Percentiles rank a stretch among this genome's conserved stretches.
Conservation (phyloP, 30 jellyfish, hydroid and myxozoan genomes). For the Aurelia aurita region DNA sequence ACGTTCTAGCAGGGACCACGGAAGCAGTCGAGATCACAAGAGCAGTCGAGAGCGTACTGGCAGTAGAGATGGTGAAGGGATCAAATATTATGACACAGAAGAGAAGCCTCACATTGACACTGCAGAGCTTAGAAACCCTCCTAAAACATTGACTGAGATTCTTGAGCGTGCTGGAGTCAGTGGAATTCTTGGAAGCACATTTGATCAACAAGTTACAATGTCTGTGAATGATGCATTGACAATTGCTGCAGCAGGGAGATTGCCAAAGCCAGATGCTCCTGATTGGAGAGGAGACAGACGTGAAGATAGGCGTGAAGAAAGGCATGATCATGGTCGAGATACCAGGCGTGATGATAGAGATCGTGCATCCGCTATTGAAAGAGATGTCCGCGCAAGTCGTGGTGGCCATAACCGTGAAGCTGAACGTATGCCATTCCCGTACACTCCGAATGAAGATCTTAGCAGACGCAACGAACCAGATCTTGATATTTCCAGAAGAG, state of each 20-base stretch:
- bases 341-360: conserved; percentile 50
- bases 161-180: conserved; percentile 97
- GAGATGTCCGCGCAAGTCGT: conserved; percentile 48
- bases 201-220: conserved; percentile 57
- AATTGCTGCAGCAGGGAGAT: conserved; percentile 55
- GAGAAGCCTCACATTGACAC: conserved; percentile 61
- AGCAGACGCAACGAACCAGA: conserved; percentile 50
- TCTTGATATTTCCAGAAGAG: conserved; percentile 57
- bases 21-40: too few relatives aligned
- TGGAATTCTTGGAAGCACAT: conserved; percentile 92
- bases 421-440: conserved; percentile 15
- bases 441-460: conserved; percentile 10
- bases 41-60: conserved; percentile 67
- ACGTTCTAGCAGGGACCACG: too few relatives aligned
- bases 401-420: conserved; percentile 11
- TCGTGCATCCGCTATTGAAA: conserved; percentile 17
- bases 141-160: conserved; percentile 89
- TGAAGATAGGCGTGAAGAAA: conserved; percentile 40
- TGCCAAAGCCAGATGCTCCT: conserved; percentile 19
- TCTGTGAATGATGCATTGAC: conserved; percentile 53
- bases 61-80: conserved; percentile 77
- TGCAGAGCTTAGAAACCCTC: conserved; percentile 77
- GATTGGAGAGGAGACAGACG: conserved; percentile 71
- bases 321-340: conserved; percentile 17
- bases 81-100: conserved; percentile 61